Evolutionary conservation across 2,888 invertebrate genomes (phyloP).

Genomic region (Andrena haemorrhoa): DNA sequence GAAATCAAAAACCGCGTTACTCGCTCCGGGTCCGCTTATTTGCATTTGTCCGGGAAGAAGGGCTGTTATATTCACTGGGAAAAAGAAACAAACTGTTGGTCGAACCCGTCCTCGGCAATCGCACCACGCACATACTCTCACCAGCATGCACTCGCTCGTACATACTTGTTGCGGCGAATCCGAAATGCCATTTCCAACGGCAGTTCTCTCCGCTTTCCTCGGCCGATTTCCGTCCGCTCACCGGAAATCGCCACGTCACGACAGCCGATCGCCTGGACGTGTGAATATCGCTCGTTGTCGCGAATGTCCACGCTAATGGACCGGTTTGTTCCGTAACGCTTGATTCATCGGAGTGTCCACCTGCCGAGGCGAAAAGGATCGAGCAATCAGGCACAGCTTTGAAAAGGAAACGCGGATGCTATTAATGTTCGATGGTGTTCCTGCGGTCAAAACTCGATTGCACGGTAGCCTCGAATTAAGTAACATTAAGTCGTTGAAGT

Average conservation of each 20-base stretch:
- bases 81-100: too few species aligned
- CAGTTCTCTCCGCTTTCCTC: slow-evolving; percentile 49
- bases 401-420: slow-evolving; percentile 13
- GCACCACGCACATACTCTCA: too few species aligned
- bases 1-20: too few species aligned
- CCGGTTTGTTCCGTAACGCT: slow-evolving; percentile 17
- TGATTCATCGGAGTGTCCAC: slow-evolving; percentile 28
- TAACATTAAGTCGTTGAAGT: too few species aligned
- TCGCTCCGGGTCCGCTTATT: too few species aligned
- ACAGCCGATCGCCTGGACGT: slow-evolving; percentile 21
- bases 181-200: not conserved
- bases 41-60: too few species aligned
- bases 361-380: slow-evolving; percentile 7
- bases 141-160: too few species aligned
- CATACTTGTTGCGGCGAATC: too few species aligned
- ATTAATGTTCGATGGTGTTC: not conserved
- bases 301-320: slow-evolving; percentile 30
- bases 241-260: slow-evolving; percentile 50
- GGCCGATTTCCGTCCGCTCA: slow-evolving; percentile 53
- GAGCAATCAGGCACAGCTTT: not conserved
- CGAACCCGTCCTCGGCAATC: too few species aligned
- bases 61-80: too few species aligned
- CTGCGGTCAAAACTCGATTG: not conserved
- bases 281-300: not conserved
- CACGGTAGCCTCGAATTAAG: too few species aligned